These are phyloP conservation scores for Drosophila paramelanica DNA, from an alignment of 2,888 invertebrate genomes.

Conservation along the genomic window DNA sequence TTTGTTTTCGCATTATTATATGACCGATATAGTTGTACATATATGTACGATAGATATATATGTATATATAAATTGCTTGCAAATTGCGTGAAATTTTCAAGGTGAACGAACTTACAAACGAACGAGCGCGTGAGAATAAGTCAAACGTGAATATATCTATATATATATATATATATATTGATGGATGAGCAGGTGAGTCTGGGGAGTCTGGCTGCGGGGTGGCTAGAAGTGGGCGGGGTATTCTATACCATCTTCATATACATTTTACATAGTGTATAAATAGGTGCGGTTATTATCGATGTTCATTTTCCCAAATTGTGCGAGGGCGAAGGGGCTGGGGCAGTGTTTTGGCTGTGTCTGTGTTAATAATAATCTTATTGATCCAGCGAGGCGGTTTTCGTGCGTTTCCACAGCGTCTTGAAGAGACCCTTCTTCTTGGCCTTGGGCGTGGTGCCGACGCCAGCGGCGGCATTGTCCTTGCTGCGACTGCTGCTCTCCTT, in stretches of 20 bases:
- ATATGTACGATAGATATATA: conserved; percentile 24
- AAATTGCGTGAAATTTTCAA: conserved; percentile 42
- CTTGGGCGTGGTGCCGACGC: conserved; percentile 65
- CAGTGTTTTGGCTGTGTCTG: conserved; percentile 55
- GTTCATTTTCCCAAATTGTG: conserved; percentile 37
- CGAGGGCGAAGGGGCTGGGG: conserved; percentile 27
- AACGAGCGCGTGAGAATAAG: conserved; percentile 53
- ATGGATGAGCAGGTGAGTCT: conserved; percentile 36
- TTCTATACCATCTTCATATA: background rate
- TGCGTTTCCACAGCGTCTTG: conserved; percentile 95
- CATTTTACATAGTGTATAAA: conserved; percentile 21
- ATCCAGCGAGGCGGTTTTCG: conserved; percentile 94
- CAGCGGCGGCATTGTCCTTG: conserved; percentile 72
- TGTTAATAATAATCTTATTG: conserved; percentile 86
- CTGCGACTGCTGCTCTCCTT: conserved; percentile 77
- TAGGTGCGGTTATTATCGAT: conserved; percentile 69
- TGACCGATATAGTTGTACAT: conserved; percentile 61
- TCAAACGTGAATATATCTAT: too few relatives aligned
- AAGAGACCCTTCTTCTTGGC: conserved; percentile 94
- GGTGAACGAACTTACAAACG: conserved; percentile 51
- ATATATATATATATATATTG: conserved; percentile 13
- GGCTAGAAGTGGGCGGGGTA: background rate
- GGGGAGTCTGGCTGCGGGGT: background rate
- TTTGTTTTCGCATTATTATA: conserved; percentile 35
- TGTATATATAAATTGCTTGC: conserved; percentile 47